phyloP scores from a whole-genome alignment of 2,113 vertebrate genomes.

The Arothron firmamentum region DNA sequence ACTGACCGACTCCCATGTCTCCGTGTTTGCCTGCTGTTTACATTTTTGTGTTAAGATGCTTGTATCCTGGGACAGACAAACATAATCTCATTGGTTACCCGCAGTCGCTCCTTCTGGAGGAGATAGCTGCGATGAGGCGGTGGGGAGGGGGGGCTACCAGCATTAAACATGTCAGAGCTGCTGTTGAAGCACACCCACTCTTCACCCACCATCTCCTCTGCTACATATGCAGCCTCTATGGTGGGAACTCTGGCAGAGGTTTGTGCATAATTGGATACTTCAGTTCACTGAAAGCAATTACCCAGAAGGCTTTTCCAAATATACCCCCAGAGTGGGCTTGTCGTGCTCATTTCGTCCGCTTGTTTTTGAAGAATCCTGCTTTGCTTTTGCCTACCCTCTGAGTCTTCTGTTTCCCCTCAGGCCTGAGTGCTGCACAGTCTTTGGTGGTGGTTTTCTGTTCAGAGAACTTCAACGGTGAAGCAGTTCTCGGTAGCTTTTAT shows the following conservation, averaged over 20 bases:
- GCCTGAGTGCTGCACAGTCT: conserved; percentile 15
- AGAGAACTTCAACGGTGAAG: conserved; percentile 12
- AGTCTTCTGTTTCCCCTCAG: conserved; percentile 7
- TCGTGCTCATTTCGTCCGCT: conserved; percentile 35
- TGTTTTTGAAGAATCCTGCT: conserved; percentile 44
- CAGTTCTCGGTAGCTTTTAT: conserved; percentile 44
- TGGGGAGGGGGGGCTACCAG: conserved; percentile 34
- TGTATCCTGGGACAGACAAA: conserved; percentile 61
- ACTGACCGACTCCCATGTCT: conserved; percentile 32
- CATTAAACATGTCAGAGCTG: conserved; percentile 38
- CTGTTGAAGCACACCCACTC: conserved; percentile 58
- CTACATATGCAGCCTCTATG: conserved; percentile 40
- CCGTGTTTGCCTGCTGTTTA: conserved; percentile 78
- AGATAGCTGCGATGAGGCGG: conserved; percentile 16
- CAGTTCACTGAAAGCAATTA: conserved; percentile 74
- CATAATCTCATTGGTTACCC: conserved; percentile 48
- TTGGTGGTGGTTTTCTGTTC: conserved; percentile 18
- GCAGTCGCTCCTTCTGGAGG: conserved; percentile 23
- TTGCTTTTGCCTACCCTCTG: conserved; percentile 15
- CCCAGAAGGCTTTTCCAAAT: conserved; percentile 67
- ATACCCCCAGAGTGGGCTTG: conserved; percentile 44
- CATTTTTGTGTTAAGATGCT: conserved; percentile 67
- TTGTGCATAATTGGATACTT: conserved; percentile 71
- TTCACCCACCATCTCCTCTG: conserved; percentile 42
- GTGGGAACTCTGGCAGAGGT: conserved; percentile 57